Conservation (phyloP, 2,888 invertebrate species). For the Odontomyia ornata region DNA sequence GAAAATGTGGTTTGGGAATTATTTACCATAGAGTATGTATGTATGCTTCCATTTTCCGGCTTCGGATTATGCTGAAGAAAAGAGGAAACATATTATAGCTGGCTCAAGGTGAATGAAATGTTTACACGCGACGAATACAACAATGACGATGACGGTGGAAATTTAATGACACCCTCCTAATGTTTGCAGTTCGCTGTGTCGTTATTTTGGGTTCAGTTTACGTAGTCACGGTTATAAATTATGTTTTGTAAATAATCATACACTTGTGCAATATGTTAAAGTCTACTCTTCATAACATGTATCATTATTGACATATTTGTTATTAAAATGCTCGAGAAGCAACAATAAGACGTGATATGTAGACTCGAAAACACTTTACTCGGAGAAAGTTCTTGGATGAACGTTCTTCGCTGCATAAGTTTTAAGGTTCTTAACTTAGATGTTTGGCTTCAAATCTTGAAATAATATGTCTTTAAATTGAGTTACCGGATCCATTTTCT, state of each 20-base stretch:
- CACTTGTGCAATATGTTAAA: background rate
- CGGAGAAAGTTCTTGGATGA: too few species aligned
- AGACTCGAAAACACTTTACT: too few species aligned
- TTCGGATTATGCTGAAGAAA: background rate
- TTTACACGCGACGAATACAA: constrained; percentile 34
- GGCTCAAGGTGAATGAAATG: constrained; percentile 30
- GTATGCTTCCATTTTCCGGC: background rate
- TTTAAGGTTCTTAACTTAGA: too few species aligned
- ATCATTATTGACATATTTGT: constrained; percentile 2
- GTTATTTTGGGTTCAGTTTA: background rate
- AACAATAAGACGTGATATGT: too few species aligned
- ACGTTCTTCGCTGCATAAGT: too few species aligned
- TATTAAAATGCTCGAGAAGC: too few species aligned
- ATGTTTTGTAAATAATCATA: background rate
- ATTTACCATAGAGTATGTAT: background rate
- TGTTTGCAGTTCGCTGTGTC: background rate
- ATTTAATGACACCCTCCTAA: background rate
- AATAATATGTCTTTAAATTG: too few species aligned
- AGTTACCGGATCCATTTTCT: too few species aligned
- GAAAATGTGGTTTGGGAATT: background rate
- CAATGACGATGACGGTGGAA: too few species aligned
- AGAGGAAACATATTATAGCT: background rate
- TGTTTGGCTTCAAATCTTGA: too few species aligned
- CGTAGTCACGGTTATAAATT: constrained; percentile 18
- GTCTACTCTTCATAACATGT: constrained; percentile 1